Evolutionary conservation across 2,797 vertebrate species (phyloP).

Genomic region (Hippocampus kuda): DNA sequence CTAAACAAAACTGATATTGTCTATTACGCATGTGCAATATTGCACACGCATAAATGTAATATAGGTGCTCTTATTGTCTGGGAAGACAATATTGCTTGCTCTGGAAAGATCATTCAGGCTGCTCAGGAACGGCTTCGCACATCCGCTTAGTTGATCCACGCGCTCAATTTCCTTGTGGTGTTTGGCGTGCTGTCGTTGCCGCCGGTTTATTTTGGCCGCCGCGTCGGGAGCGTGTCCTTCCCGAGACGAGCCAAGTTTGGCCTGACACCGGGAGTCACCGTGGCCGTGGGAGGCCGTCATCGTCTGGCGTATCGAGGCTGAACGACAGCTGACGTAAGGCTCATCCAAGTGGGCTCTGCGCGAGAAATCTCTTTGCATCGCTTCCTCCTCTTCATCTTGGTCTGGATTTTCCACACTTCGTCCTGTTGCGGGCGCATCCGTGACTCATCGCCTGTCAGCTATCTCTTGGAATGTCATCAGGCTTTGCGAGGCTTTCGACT

Average conservation of each 20-base stretch:
- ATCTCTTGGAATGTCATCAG: neutral
- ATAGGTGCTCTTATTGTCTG: too few species aligned
- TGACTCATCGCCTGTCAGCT: slow-evolving; percentile 4
- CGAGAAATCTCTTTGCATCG: slow-evolving; percentile 26
- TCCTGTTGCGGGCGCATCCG: slow-evolving; percentile 8
- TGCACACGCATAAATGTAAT: too few species aligned
- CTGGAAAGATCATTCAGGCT: too few species aligned
- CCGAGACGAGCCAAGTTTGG: slow-evolving; percentile 50
- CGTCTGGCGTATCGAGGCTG: slow-evolving; percentile 43
- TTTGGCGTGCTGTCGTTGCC: slow-evolving; percentile 11
- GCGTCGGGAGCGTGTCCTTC: slow-evolving; percentile 40
- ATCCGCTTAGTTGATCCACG: too few species aligned
- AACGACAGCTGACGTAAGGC: slow-evolving; percentile 62
- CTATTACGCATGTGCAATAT: too few species aligned
- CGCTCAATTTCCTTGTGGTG: neutral
- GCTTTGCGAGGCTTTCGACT: neutral
- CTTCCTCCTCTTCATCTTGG: slow-evolving; percentile 17
- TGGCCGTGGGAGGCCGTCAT: slow-evolving; percentile 22
- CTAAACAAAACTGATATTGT: too few species aligned
- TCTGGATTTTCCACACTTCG: slow-evolving; percentile 27
- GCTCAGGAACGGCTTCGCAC: too few species aligned
- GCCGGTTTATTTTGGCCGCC: slow-evolving; percentile 28
- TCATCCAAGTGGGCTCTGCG: slow-evolving; percentile 45
- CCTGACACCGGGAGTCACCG: neutral
- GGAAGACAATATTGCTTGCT: too few species aligned